Evolutionary conservation across 1,140 invertebrate species (phyloP), one percentile per base, ranked within the genome.

Genomic region (Ganaspis sp.): DNA sequence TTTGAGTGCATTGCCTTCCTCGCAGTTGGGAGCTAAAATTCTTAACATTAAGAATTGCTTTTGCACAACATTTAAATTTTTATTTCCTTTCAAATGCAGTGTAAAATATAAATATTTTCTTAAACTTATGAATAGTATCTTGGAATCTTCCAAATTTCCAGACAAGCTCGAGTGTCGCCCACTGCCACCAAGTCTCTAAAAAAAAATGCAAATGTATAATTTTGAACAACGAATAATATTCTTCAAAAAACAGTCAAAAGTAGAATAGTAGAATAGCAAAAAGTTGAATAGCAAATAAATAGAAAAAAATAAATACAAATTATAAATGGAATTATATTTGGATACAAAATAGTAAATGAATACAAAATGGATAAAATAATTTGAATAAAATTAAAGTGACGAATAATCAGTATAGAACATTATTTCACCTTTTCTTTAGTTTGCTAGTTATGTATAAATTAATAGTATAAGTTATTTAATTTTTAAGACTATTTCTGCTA

Each of bases 91-190:
- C 29, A 26, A 26, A 26, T 9, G 38, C 42, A 19, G 26, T 26
- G 49, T 49, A 64, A 71, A 49, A 26, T 70, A 70, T 75, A 38
- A 45, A 74, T 38, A 49, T n/a, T 26, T 37, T 72, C 70, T 54
- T 74, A 69, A 82, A 81, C n/a, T 79, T 64, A 64, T 45, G 42
- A 77, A 53, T 74, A 40, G 34, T 72, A 75, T 75, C 83, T 81
- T 69, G 90, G 87, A 76, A 90, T 84, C 86, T 86, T 91, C 89
- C 89, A 91, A 34, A 91, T 81, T 86, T 90, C 90, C 54, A 91
- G 53, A 26, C 78, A 84, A 40, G 87, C 89, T 17, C 75, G 11
- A 1, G 86, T 84, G 71, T 89, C 87, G 5, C 88, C 88, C 71
- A 90, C 73, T 29, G 87, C 88, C 0, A 87, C 80, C n/a, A 90